Conservation (phyloP, 2,888 invertebrate species). For the Hofmannophila pseudospretella region DNA sequence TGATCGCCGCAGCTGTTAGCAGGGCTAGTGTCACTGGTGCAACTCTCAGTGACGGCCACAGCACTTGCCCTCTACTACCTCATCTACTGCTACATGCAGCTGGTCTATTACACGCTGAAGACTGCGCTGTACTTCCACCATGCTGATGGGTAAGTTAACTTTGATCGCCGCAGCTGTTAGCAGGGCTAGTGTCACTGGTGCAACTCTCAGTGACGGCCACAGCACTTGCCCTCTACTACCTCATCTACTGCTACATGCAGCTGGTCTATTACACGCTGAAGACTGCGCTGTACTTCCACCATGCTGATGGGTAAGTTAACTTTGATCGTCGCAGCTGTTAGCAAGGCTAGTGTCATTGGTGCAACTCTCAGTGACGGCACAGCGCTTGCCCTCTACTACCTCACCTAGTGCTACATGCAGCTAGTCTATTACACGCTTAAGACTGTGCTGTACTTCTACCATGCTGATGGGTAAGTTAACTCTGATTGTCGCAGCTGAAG, state of each 20-base stretch:
- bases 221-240: conserved; percentile 58
- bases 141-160: conserved; percentile 64
- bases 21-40: conserved; percentile 49
- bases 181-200: conserved; percentile 44
- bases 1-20: no score
- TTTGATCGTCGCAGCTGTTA: no score
- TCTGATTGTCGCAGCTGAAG: no score
- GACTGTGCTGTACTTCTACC: conserved; percentile 58
- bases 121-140: conserved; percentile 61
- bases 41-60: conserved; percentile 54
- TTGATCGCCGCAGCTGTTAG: no score
- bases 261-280: conserved; percentile 54
- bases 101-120: conserved; percentile 53
- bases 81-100: conserved; percentile 66
- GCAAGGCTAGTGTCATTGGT: conserved; percentile 45
- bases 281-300: conserved; percentile 58
- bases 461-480: conserved; percentile 65
- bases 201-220: conserved; percentile 58
- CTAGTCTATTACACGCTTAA: conserved; percentile 54
- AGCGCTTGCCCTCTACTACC: conserved; percentile 58
- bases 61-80: conserved; percentile 62
- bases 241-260: conserved; percentile 67
- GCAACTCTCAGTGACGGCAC: conserved; percentile 58
- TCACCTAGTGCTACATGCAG: conserved; percentile 67
- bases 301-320: conserved; percentile 68